These are phyloP conservation scores for Gonatopus flavifemur DNA, from an alignment of 1,140 invertebrate species.

Conservation along the genomic window DNA sequence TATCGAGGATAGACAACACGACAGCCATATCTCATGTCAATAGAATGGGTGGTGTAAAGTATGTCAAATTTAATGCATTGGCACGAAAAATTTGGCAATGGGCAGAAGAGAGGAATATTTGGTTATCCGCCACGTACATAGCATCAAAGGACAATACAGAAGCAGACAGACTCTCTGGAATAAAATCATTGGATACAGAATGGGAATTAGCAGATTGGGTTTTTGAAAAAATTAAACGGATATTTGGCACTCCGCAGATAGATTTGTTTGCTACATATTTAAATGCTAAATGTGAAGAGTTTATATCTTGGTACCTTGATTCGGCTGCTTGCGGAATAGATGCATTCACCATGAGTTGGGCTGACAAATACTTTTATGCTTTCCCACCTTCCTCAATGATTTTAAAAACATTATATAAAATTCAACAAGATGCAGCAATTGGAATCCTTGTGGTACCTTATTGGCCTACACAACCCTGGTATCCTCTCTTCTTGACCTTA, in stretches of 20 bases:
- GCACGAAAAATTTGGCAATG: slow-evolving; percentile 12
- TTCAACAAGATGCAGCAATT: slow-evolving; percentile 13
- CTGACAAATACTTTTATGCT: slow-evolving; percentile 21
- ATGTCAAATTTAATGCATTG: slow-evolving; percentile 4
- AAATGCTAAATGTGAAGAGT: slow-evolving; percentile 14
- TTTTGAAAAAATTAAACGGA: neutral
- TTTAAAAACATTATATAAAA: slow-evolving; percentile 17
- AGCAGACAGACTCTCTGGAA: slow-evolving; percentile 8
- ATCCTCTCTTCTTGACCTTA: slow-evolving; percentile 8
- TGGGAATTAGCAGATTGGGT: slow-evolving; percentile 2
- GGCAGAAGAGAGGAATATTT: slow-evolving; percentile 4
- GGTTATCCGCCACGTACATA: slow-evolving; percentile 12
- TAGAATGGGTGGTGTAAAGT: slow-evolving; percentile 1
- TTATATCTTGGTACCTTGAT: slow-evolving; percentile 13
- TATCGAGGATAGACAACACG: slow-evolving; percentile 22
- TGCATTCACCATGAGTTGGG: slow-evolving; percentile 13
- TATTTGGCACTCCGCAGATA: slow-evolving; percentile 11
- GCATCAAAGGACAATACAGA: slow-evolving; percentile 1
- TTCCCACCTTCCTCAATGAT: slow-evolving; percentile 28
- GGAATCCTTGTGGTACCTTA: slow-evolving; percentile 24
- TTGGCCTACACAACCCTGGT: slow-evolving; percentile 33
- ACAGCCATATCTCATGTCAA: slow-evolving; percentile 14
- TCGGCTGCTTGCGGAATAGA: slow-evolving; percentile 6
- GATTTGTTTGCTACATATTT: slow-evolving; percentile 9
- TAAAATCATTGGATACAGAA: slow-evolving; percentile 11